Percentiles rank a stretch among this genome's conserved stretches.
These are phyloP conservation scores for Drosophila kambysellisi DNA, from an alignment of 2,888 invertebrate genomes.

Conservation along the genomic window DNA sequence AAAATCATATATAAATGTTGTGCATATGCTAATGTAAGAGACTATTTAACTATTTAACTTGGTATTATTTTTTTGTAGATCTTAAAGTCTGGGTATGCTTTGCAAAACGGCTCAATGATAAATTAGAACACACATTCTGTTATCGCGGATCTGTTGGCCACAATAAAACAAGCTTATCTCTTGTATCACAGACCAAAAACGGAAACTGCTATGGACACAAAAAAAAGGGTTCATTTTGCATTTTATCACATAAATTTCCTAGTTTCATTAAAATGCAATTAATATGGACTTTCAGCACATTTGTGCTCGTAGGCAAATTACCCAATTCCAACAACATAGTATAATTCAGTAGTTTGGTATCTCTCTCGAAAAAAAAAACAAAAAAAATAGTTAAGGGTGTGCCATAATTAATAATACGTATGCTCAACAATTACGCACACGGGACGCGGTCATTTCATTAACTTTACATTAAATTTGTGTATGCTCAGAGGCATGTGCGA, in stretches of 20 bases:
- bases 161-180: constrained; percentile 1
- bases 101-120: constrained; percentile 26
- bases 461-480: constrained; percentile 58
- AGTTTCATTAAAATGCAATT: constrained; percentile 78
- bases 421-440: constrained; percentile 55
- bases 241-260: constrained; percentile 29
- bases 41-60: constrained; percentile 6
- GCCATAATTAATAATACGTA: constrained; percentile 75
- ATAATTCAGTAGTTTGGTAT: constrained; percentile 1
- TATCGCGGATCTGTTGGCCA: constrained; percentile 38
- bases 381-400: constrained; percentile 62
- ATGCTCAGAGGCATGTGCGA: constrained; percentile 28
- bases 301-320: constrained; percentile 53
- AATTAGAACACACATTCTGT: constrained; percentile 24
- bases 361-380: constrained; percentile 8
- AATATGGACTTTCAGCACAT: constrained; percentile 77
- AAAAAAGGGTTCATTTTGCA: constrained; percentile 37
- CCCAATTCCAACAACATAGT: not conserved
- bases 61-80: not conserved
- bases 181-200: not conserved
- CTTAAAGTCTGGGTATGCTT: not conserved
- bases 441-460: constrained; percentile 63
- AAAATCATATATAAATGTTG: constrained; percentile 20
- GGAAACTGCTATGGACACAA: constrained; percentile 19
- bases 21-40: constrained; percentile 39